These are phyloP conservation scores for Acleris sparsana DNA, from an alignment of 2,888 invertebrate species.

Conservation along the genomic window DNA sequence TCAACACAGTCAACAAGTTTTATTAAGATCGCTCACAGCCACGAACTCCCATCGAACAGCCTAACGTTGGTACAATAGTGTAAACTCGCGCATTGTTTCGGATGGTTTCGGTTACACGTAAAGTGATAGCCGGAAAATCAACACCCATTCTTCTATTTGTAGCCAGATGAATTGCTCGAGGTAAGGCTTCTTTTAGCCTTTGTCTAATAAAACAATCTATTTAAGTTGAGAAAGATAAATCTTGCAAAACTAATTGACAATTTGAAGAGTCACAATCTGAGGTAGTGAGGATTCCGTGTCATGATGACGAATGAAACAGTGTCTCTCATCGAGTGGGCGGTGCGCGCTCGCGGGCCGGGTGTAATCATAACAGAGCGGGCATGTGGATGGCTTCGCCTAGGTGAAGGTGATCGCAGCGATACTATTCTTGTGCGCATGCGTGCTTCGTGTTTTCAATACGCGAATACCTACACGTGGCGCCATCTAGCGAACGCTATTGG, in stretches of 20 bases:
- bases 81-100: too few relatives aligned
- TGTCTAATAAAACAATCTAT: too few relatives aligned
- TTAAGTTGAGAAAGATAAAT: too few relatives aligned
- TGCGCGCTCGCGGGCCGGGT: slow-evolving; percentile 42
- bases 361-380: slow-evolving; percentile 55
- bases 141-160: too few relatives aligned
- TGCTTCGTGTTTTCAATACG: slow-evolving; percentile 53
- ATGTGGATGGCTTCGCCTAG: slow-evolving; percentile 66
- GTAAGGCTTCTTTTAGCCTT: too few relatives aligned
- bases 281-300: slow-evolving; percentile 6
- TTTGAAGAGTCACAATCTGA: slow-evolving; percentile 1
- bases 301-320: slow-evolving; percentile 23
- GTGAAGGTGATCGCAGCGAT: slow-evolving; percentile 77
- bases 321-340: slow-evolving; percentile 44
- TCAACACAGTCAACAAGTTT: too few relatives aligned
- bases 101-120: background rate
- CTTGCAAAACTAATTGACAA: too few relatives aligned
- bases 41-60: too few relatives aligned
- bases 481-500: slow-evolving; percentile 68
- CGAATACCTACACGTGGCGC: slow-evolving; percentile 60
- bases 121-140: too few relatives aligned
- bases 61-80: too few relatives aligned
- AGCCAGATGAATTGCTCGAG: too few relatives aligned
- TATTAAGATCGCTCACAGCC: too few relatives aligned
- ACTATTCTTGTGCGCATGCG: slow-evolving; percentile 79